A percentile compares a stretch with the other conserved stretches of the same genome.
Evolutionary conservation across 1,140 invertebrate species (phyloP).

Genomic region (Hermetia illucens): DNA sequence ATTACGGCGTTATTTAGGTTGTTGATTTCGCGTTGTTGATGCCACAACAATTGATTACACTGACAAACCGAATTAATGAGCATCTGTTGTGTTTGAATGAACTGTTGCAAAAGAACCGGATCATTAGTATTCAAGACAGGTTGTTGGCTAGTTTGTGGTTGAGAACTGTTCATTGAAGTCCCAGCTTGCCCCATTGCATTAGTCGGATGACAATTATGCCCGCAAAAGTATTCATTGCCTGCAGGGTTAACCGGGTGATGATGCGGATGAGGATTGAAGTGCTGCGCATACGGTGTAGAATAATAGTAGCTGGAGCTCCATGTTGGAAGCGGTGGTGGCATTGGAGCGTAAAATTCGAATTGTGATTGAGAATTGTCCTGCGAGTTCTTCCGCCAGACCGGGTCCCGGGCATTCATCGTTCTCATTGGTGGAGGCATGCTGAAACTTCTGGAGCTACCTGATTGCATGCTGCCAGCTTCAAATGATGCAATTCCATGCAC

Average conservation of each 20-base stretch:
- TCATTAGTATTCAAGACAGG: slow-evolving; percentile 19
- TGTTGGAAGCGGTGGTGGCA: slow-evolving; percentile 8
- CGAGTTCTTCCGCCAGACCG: slow-evolving; percentile 18
- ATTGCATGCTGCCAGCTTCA: slow-evolving; percentile 24
- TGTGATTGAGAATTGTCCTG: not conserved
- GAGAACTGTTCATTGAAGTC: too few relatives aligned
- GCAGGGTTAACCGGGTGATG: slow-evolving; percentile 5
- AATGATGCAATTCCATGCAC: slow-evolving; percentile 11
- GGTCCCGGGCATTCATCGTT: slow-evolving; percentile 12
- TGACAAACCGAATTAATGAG: slow-evolving; percentile 43
- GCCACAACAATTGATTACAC: slow-evolving; percentile 44
- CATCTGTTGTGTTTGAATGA: slow-evolving; percentile 43
- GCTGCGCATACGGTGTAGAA: slow-evolving; percentile 1
- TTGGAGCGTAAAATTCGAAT: slow-evolving; percentile 1
- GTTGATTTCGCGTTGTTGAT: slow-evolving; percentile 44
- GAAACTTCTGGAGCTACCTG: slow-evolving; percentile 23
- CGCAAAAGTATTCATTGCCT: slow-evolving; percentile 11
- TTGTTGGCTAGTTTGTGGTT: too few relatives aligned
- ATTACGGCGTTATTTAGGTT: slow-evolving; percentile 22
- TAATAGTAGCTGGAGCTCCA: slow-evolving; percentile 9
- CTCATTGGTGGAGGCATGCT: slow-evolving; percentile 27
- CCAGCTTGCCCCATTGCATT: slow-evolving; percentile 7
- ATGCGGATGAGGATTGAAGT: slow-evolving; percentile 3
- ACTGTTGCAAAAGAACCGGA: slow-evolving; percentile 34
- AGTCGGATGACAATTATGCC: slow-evolving; percentile 10